A percentile compares a stretch with the other conserved stretches of the same genome.
phyloP scores from a whole-genome alignment of 2,888 invertebrate species.

The Acronicta alni region DNA sequence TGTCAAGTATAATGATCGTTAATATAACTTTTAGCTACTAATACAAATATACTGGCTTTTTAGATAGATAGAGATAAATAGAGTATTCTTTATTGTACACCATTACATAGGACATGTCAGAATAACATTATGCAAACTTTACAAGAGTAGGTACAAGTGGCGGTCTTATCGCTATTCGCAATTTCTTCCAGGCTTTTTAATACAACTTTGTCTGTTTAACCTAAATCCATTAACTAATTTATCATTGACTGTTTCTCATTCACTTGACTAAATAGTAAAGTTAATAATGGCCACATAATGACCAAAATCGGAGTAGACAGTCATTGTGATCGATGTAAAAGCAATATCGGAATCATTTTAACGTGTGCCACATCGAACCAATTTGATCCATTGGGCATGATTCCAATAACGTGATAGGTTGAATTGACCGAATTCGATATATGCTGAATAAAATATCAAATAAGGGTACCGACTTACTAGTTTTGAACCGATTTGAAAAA shows the following conservation, averaged over 20 bases:
- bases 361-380: constrained; percentile 49
- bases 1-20: too few relatives aligned
- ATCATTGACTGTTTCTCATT: constrained; percentile 15
- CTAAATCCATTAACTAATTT: not conserved
- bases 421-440: constrained; percentile 49
- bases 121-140: too few relatives aligned
- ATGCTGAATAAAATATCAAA: constrained; percentile 41
- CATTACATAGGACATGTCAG: too few relatives aligned
- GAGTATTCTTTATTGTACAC: too few relatives aligned
- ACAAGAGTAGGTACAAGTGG: too few relatives aligned
- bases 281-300: constrained; percentile 39
- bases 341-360: constrained; percentile 52
- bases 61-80: too few relatives aligned
- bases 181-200: too few relatives aligned
- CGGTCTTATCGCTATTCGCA: too few relatives aligned
- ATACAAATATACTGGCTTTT: too few relatives aligned
- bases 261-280: constrained; percentile 24
- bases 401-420: constrained; percentile 54
- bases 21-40: too few relatives aligned
- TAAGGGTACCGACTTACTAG: constrained; percentile 7
- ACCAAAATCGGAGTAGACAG: constrained; percentile 17
- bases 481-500: too few relatives aligned
- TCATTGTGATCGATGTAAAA: constrained; percentile 44
- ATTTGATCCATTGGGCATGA: constrained; percentile 59
- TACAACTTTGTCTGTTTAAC: not conserved